Percentiles rank a stretch among this genome's conserved stretches.
Evolutionary conservation across 2,797 vertebrate genomes (phyloP).

Genomic region (Cirrhinus mrigala): DNA sequence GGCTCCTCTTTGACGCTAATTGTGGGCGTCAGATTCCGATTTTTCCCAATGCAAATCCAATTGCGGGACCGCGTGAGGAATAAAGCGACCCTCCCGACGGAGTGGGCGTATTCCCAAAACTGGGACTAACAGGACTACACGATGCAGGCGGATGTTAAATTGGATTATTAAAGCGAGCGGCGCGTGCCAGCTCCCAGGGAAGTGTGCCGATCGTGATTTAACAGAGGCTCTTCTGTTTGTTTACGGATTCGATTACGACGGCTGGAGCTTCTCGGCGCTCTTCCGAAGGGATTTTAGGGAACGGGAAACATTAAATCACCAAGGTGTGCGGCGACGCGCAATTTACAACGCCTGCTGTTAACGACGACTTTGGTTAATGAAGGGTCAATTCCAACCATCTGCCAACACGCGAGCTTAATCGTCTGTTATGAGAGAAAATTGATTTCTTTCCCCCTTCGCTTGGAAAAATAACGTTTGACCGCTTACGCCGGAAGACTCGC

Average conservation of each 20-base stretch:
- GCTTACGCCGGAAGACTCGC: neutral
- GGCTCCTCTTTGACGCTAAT: conserved; percentile 73
- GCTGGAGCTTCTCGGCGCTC: conserved; percentile 23
- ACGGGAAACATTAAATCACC: conserved; percentile 66
- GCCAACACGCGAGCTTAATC: conserved; percentile 67
- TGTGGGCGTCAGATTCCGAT: conserved; percentile 75
- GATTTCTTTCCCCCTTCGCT: conserved; percentile 53
- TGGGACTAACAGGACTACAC: conserved; percentile 70
- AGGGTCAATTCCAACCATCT: conserved; percentile 70
- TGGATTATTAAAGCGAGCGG: conserved; percentile 82
- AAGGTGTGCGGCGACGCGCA: conserved; percentile 60
- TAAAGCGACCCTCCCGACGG: conserved; percentile 81
- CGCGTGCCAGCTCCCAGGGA: conserved; percentile 78
- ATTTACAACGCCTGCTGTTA: conserved; percentile 68
- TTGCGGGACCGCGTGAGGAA: conserved; percentile 71
- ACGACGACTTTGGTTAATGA: conserved; percentile 69
- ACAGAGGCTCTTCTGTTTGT: conserved; percentile 66
- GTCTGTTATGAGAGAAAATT: conserved; percentile 70
- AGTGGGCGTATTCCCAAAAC: conserved; percentile 74
- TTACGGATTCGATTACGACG: conserved; percentile 36
- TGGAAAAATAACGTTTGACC: conserved; percentile 25
- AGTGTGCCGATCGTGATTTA: conserved; percentile 79
- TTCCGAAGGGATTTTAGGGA: conserved; percentile 47
- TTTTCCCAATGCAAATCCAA: conserved; percentile 84
- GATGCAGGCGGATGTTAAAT: conserved; percentile 74